These are phyloP conservation scores for Synodontis membranacea DNA, from an alignment of 2,113 vertebrate genomes.

Conservation along the genomic window DNA sequence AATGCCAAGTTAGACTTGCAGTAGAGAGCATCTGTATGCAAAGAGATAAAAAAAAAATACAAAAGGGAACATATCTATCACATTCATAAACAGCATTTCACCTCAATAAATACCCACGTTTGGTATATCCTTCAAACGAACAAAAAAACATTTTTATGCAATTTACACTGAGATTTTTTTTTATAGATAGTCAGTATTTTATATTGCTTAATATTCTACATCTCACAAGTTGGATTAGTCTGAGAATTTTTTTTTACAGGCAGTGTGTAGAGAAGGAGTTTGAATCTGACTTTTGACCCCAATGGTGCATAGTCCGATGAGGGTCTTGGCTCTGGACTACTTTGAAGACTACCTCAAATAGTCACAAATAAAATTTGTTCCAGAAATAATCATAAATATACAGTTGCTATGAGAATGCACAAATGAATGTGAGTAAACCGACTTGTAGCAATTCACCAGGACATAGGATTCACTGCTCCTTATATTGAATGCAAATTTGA, in stretches of 20 bases:
- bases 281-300: not conserved
- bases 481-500: not conserved
- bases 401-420: not conserved
- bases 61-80: not conserved
- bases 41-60: not conserved
- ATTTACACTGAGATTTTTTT: not conserved
- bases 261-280: not conserved
- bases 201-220: not conserved
- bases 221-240: not conserved
- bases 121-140: not conserved
- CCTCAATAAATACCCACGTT: not conserved
- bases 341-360: too few species aligned
- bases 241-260: not conserved
- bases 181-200: not conserved
- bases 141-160: not conserved
- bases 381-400: too few species aligned
- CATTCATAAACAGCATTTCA: not conserved
- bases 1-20: conserved; percentile 2
- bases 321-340: too few species aligned
- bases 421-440: not conserved
- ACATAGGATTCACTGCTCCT: not conserved
- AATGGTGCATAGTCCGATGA: not conserved
- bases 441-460: not conserved
- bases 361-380: too few species aligned
- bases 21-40: not conserved